These are phyloP conservation scores for Nemotelus pantherinus DNA, from an alignment of 2,888 invertebrate species.

Conservation along the genomic window DNA sequence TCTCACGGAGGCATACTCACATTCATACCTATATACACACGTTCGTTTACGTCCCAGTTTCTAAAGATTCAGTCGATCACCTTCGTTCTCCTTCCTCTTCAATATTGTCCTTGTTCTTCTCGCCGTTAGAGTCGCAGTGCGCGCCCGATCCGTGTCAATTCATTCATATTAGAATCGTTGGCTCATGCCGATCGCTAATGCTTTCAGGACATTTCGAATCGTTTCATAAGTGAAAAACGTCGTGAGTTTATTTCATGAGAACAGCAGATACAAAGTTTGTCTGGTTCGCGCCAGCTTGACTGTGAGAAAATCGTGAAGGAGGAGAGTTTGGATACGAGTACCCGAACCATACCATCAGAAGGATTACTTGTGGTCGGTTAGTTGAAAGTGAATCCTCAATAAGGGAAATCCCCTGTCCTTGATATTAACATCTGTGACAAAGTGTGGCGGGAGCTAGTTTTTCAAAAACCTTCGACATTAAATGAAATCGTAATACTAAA, in stretches of 20 bases:
- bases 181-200: slow-evolving; percentile 6
- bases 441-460: no score
- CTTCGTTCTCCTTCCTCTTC: slow-evolving; percentile 2
- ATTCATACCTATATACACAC: neutral
- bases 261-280: neutral
- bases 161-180: neutral
- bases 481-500: neutral
- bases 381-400: neutral
- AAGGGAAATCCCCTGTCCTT: neutral
- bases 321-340: neutral
- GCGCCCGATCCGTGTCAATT: no score
- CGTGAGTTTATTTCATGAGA: neutral
- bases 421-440: neutral
- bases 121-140: neutral
- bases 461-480: no score
- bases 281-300: neutral
- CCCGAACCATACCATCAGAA: slow-evolving; percentile 5
- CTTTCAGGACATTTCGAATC: slow-evolving; percentile 33
- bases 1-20: no score
- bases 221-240: neutral
- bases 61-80: slow-evolving; percentile 32
- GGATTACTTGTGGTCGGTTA: slow-evolving; percentile 18
- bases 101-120: neutral
- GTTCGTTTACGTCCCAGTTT: slow-evolving; percentile 19
- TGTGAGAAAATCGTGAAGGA: neutral